Conservation (phyloP, 92 coral and sea anemone genomes). For the Zoanthus sansibaricus region DNA sequence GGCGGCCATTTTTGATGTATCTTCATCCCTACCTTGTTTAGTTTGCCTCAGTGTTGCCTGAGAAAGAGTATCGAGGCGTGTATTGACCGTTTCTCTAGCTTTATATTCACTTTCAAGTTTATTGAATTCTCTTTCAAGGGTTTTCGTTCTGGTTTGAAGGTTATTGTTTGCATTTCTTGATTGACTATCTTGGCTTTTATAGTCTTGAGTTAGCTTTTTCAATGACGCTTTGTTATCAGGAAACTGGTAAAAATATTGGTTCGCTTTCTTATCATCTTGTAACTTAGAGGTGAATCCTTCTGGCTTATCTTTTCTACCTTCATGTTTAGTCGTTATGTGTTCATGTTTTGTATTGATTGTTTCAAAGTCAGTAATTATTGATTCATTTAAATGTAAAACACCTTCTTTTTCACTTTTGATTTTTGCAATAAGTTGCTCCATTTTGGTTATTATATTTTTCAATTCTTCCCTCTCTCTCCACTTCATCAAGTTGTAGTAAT, state of each 20-base stretch:
- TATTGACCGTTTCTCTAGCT: too few relatives aligned
- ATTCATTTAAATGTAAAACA: neutral
- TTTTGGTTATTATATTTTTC: neutral
- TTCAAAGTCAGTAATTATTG: neutral
- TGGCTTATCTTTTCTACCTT: neutral
- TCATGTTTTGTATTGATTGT: neutral
- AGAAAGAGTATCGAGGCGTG: too few relatives aligned
- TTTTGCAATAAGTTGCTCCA: slow-evolving; percentile 4
- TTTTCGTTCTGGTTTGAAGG: neutral
- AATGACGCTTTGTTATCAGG: neutral
- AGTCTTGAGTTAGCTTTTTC: neutral
- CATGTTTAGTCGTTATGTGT: neutral
- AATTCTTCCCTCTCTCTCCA: neutral
- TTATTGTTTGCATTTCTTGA: neutral
- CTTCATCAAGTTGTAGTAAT: neutral
- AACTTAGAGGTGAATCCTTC: neutral
- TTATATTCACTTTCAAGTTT: too few relatives aligned
- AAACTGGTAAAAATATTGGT: neutral
- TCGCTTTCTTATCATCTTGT: neutral
- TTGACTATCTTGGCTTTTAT: neutral
- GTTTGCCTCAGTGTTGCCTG: too few relatives aligned
- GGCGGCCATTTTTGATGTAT: too few relatives aligned
- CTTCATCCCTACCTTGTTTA: too few relatives aligned
- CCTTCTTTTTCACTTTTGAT: neutral
- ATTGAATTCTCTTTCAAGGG: neutral